phyloP scores from a whole-genome alignment of 2,888 invertebrate species.

The Epistrophe eligans region DNA sequence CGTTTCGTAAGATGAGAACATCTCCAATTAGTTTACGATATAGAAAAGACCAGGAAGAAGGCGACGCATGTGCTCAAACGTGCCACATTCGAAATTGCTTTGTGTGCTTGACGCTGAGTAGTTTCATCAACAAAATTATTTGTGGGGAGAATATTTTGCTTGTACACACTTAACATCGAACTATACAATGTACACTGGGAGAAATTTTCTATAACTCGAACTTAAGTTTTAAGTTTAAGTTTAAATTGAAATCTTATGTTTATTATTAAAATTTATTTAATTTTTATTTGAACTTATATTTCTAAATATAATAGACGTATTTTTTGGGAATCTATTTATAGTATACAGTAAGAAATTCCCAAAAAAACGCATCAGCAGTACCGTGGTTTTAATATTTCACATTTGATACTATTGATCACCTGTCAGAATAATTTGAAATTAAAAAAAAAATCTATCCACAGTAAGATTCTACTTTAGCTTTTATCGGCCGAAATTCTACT shows the following conservation, averaged over 20 bases:
- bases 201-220: neutral
- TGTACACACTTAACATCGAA: constrained; percentile 36
- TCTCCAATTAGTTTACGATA: constrained; percentile 57
- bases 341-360: no score
- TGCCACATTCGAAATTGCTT: constrained; percentile 69
- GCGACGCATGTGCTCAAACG: constrained; percentile 75
- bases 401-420: no score
- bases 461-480: no score
- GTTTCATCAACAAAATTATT: constrained; percentile 50
- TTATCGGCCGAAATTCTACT: no score
- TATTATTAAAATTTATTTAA: no score
- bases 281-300: no score
- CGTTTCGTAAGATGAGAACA: constrained; percentile 74
- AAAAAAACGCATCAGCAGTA: no score
- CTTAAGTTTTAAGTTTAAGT: neutral
- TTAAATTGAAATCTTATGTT: neutral
- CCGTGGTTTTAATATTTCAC: no score
- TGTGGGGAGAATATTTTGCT: constrained; percentile 57
- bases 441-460: no score
- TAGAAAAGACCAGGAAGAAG: constrained; percentile 54
- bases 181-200: neutral
- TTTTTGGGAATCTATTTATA: no score
- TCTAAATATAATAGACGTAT: no score
- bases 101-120: constrained; percentile 57
- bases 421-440: no score